phyloP scores from a whole-genome alignment of 2,113 vertebrate genomes.

The Bufo bufo region DNA sequence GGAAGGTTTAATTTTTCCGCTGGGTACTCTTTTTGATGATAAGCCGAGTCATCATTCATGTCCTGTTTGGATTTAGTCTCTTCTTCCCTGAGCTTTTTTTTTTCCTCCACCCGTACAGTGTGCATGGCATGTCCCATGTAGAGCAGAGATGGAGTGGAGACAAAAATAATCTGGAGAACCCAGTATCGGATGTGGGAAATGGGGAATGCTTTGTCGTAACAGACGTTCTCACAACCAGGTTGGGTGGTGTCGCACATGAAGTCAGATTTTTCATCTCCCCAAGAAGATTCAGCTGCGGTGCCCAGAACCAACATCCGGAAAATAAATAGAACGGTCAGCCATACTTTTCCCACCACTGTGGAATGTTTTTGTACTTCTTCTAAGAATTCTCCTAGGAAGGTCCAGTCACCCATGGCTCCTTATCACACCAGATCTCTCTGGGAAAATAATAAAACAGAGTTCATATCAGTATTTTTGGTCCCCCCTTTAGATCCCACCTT shows the following conservation, averaged over 20 bases:
- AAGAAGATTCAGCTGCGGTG: slow-evolving; percentile 92
- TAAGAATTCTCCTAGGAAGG: slow-evolving; percentile 91
- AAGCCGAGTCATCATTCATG: slow-evolving; percentile 44
- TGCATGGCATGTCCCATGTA: slow-evolving; percentile 97
- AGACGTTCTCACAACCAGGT: slow-evolving; percentile 93
- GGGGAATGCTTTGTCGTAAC: slow-evolving; percentile 94
- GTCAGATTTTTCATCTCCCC: slow-evolving; percentile 95
- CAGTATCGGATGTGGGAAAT: slow-evolving; percentile 97
- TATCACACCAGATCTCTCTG: slow-evolving; percentile 58
- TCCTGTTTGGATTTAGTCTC: slow-evolving; percentile 60
- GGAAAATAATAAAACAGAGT: slow-evolving; percentile 46
- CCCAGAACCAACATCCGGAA: slow-evolving; percentile 97
- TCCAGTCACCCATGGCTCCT: slow-evolving; percentile 93
- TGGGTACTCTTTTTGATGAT: slow-evolving; percentile 69
- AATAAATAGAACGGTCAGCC: slow-evolving; percentile 95
- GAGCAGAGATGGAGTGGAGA: slow-evolving; percentile 92
- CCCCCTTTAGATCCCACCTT: no score
- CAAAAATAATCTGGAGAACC: slow-evolving; percentile 97
- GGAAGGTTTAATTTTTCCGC: slow-evolving; percentile 71
- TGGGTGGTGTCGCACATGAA: slow-evolving; percentile 92
- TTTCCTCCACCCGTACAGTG: slow-evolving; percentile 86
- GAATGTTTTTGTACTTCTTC: slow-evolving; percentile 98
- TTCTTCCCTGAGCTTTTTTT: slow-evolving; percentile 73
- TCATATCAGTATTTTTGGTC: no score
- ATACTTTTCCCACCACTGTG: slow-evolving; percentile 94